Evolutionary conservation across 2,113 vertebrate species (phyloP), one percentile per base, ranked within the genome.

Genomic region (Ophthalmolycus amberensis): DNA sequence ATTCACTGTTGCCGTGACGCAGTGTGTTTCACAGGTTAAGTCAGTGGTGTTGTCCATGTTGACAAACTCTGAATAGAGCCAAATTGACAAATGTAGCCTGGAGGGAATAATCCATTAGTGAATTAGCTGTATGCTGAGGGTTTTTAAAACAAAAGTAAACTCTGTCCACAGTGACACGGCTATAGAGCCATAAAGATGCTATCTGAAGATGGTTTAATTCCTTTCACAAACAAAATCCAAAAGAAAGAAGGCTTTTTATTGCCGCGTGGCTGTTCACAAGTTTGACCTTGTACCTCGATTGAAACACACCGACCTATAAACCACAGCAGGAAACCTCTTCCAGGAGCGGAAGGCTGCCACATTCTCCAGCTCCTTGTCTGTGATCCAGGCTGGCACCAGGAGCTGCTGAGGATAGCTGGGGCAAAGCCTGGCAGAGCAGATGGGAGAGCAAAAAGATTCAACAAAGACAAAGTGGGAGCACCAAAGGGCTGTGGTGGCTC

Each of bases 361-460:
- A 1, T 97, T 99, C 89, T 99, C 98, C 68, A 99, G 95, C 91
- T 99, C 97, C 87, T 97, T 98, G 90, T 99, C 98, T 0, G 98
- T 98, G 94, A 99, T 97, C 96, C 96, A 98, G 75, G 96, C 97
- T 0, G 98, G 98, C 71, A 99, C 97, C 58, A 99, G 95, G 81
- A 99, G 96, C 65, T 98, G 97, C 95, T 99, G 97, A 22, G 98
- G 98, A 88, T 99, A 99, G 90, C 98, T 98, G 63, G 96, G 95
- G 90, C 98, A 99, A 3, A 99, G 95, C 94, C 98, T 99, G 93
- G 58, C 34, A 64, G 77, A 16, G 62, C 42, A 71, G 56, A 86
- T 34, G 69, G 40, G 81, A 65, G 77, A 80, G 70, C 40, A 75
- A n/a, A 75, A n/a, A 0, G 18, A 8, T 67, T 77, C 58, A 79